These are phyloP conservation scores for Daboia siamensis DNA, from an alignment of 2,113 vertebrate species.

Conservation along the genomic window DNA sequence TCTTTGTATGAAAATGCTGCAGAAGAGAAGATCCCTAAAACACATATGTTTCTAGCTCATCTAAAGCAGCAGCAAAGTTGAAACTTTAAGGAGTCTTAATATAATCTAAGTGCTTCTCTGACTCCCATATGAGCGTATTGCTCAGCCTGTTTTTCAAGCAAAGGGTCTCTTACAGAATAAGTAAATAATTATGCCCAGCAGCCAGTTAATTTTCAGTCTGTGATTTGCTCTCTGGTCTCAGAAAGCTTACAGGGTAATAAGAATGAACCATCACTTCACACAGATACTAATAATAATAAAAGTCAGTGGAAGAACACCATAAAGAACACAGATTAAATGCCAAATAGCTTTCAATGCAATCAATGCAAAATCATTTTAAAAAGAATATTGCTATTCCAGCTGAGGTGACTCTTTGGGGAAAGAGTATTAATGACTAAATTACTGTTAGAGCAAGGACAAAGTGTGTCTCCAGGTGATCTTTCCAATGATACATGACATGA, in stretches of 20 bases:
- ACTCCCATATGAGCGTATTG: not conserved
- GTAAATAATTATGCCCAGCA: constrained; percentile 25
- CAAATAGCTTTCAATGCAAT: not conserved
- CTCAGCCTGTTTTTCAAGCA: not conserved
- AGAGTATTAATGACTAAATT: not conserved
- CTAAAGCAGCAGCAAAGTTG: not conserved
- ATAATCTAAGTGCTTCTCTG: not conserved
- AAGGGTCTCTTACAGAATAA: constrained; percentile 6
- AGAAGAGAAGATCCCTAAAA: not conserved
- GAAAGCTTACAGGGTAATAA: not conserved
- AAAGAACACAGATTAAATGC: constrained; percentile 43
- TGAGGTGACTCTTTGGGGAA: not conserved
- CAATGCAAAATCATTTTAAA: constrained; percentile 22
- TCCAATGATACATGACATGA: not conserved
- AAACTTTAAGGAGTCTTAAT: not conserved
- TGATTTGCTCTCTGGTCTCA: not conserved
- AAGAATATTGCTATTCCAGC: constrained; percentile 9
- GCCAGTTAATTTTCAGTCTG: constrained; percentile 18
- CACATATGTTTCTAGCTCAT: not conserved
- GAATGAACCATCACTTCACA: constrained; percentile 21
- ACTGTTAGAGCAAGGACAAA: not conserved
- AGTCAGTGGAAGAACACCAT: constrained; percentile 39
- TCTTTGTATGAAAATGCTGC: not conserved
- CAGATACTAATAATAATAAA: constrained; percentile 35
- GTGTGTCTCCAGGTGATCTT: constrained; percentile 20